Evolutionary conservation across 2,797 vertebrate species (phyloP), one percentile per base, ranked within the genome.

Genomic region (Gorsachius magnificus): DNA sequence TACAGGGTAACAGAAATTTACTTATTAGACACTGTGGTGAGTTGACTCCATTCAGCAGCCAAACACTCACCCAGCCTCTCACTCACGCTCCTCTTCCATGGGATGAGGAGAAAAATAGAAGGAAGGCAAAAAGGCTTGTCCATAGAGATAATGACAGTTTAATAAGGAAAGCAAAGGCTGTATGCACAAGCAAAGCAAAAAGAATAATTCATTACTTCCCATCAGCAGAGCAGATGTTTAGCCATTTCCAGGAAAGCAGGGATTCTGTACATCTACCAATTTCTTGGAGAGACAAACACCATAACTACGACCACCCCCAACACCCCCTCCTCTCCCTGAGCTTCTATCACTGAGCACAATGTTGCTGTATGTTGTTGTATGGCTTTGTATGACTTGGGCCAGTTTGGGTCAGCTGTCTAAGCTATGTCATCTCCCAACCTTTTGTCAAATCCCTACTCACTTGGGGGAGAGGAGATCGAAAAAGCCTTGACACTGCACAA

Each of bases 1-100:
- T 18, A 10, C 5, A 38, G 19, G 17, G 14, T 48, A 70, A 70
- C 6, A 79, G 54, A 68, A 18, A 4, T 33, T 84, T n/a, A 24
- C 5, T 43, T 58, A 14, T 6, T 20, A 70, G 10, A n/a, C 11
- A 10, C 14, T 28, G 5, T 41, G 33, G 35, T 58, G 13, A n/a
- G 6, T 8, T 90, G n/a, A 51, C 9, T 6, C 7, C 5, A 36
- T 22, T 1, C 21, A 48, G 45, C 0, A 2, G 29, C 22, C 16
- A 35, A 56, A 64, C 19, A 31, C 4, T 4, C 45, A 51, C 10
- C 0, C 5, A 63, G 2, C 10, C 33, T 71, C 21, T 31, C 0
- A 0, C 2, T 90, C 36, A 80, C 5, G 65, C 3, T 2, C 8
- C 3, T n/a, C 10, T 84, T 10, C 28, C 12, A 20, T 11, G 11